Percentiles rank a stretch among this genome's conserved stretches.
Evolutionary conservation across 2,888 invertebrate genomes (phyloP).

Genomic region (Scotopteryx bipunctaria): DNA sequence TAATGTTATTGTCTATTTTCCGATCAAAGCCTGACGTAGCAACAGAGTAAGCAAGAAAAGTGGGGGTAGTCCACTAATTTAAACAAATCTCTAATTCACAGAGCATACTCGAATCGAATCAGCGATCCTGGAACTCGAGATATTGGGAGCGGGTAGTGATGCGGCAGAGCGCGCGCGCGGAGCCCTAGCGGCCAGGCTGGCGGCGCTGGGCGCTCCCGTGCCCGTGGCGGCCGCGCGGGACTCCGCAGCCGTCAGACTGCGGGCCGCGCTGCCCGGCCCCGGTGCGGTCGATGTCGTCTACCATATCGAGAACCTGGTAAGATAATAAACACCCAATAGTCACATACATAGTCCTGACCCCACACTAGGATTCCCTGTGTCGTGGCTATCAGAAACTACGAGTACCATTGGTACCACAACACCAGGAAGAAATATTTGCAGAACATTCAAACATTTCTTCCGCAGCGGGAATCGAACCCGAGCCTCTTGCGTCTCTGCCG

Average conservation of each 20-base stretch:
- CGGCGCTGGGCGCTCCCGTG: constrained; percentile 60
- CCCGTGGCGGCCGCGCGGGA: constrained; percentile 65
- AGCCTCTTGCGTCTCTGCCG: no score
- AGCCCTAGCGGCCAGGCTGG: constrained; percentile 58
- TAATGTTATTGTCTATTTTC: no score
- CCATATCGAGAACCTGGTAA: constrained; percentile 90
- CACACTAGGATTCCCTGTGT: no score
- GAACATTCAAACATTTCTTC: no score
- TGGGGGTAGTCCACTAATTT: background rate
- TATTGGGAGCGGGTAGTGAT: constrained; percentile 84
- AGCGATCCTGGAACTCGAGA: constrained; percentile 89
- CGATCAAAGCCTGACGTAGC: no score
- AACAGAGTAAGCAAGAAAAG: no score
- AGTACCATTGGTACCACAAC: no score
- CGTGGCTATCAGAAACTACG: no score
- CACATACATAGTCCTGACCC: no score
- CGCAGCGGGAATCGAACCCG: no score
- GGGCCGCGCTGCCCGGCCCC: constrained; percentile 87
- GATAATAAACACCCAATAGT: no score
- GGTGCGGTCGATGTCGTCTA: constrained; percentile 91
- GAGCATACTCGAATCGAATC: constrained; percentile 89
- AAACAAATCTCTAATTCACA: constrained; percentile 44
- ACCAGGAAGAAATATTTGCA: no score
- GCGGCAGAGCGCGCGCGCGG: constrained; percentile 78
- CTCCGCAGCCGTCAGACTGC: constrained; percentile 76